Base-by-base conservation (phyloP, 2,888 invertebrate species). In the Apantesis nais region DNA sequence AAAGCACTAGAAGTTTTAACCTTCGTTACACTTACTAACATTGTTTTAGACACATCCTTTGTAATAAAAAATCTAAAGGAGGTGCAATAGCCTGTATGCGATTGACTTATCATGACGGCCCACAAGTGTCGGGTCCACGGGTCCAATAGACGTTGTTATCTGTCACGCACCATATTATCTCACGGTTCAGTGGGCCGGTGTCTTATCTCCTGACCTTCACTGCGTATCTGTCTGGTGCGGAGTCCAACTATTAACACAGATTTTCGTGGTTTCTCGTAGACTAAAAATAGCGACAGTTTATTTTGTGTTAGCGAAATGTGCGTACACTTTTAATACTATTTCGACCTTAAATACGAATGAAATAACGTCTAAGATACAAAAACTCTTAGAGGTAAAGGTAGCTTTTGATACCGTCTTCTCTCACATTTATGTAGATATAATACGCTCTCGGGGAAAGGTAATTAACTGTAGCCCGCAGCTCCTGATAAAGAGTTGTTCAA, bases 171-270 rank as follows among this genome's bases (percentile, higher is more conserved):
- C 66, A 34, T 70, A 66, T n/a, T n/a, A n/a, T 34, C 61, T 60
- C n/a, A n/a, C 37, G n/a, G 64, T 66, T 55, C 66, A 39, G 14
- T 60, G 60, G 44, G 48, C 44, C 66, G 66, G 64, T 39, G 60
- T 29, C 34, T 67, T 72, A 72, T 70, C 67, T 22, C 37, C 67
- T 73, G 78, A 70, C 80, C 78, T 80, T 80, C 72, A 64, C 68
- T 67, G 34, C 52, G 71, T 77, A 73, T 74, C 75, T n/a, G 63
- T 63, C 60, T 60, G 60, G 68, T 62, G 2, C 69, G 63, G n/a
- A 69, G 69, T 68, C 37, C 66, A 61, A 37, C 5, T 39, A 61
- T 63, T 61, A 37, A 70, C 62, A 71, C 19, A 62, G 19, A 65
- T 55, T 39, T 29, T 22, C 55, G 25, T 44, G 34, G 52, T 61